Percentiles rank a stretch among this genome's conserved stretches.
Evolutionary conservation across 2,797 vertebrate genomes (phyloP).

Genomic region (Acanthis flammea): DNA sequence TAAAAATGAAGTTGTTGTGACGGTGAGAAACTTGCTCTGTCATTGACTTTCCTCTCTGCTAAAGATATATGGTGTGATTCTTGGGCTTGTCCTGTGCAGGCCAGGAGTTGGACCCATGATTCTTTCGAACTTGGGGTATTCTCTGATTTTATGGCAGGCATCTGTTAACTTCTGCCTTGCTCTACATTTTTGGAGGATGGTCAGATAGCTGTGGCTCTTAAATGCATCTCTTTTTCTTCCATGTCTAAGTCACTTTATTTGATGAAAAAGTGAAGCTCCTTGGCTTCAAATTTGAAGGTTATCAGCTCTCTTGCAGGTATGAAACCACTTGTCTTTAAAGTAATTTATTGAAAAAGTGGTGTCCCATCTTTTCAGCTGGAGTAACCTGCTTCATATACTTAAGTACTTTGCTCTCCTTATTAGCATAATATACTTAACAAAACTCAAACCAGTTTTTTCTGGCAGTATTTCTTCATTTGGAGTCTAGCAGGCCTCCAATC

Average conservation of each 20-base stretch:
- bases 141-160: not conserved
- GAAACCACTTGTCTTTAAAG: not conserved
- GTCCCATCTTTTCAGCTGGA: not conserved
- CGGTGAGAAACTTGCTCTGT: not conserved
- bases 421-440: not conserved
- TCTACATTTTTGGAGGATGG: not conserved
- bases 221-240: not conserved
- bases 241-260: not conserved
- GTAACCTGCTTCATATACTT: not conserved
- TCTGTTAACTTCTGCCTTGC: not conserved
- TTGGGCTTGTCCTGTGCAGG: not conserved
- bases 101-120: not conserved
- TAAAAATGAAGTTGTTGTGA: not conserved
- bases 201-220: not conserved
- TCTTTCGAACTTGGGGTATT: not conserved
- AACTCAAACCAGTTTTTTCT: not conserved
- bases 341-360: not conserved
- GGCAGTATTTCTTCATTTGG: not conserved
- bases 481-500: not conserved
- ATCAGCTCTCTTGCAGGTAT: not conserved
- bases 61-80: not conserved
- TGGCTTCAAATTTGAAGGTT: not conserved
- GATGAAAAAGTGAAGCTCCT: not conserved
- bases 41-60: not conserved
- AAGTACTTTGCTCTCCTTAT: not conserved